Base-by-base conservation (phyloP, 1,140 invertebrate species). In the Nylanderia fulva region DNA sequence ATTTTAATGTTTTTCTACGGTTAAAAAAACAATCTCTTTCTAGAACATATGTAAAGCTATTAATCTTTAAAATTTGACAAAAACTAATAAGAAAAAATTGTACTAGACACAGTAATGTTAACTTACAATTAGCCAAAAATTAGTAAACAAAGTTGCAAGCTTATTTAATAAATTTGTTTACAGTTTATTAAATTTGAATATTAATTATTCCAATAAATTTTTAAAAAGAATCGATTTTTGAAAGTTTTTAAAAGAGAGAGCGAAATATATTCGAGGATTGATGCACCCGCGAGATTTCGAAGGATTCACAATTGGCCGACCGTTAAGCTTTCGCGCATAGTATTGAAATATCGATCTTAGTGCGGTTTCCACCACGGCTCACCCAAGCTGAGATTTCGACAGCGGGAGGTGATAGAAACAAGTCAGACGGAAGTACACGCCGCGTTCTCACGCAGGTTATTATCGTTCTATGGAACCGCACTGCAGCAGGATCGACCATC, bases 391-490 rank as follows among this genome's bases (percentile, higher is more conserved):
- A 82, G 71, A 82, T 82, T 82, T 79, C 39, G 66, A 36, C 48
- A 52, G 52, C 24, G 48, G 52, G 72, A 79, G 21, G 45, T 63
- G 21, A 2, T 79, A 33, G 66, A 82, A 82, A 72, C 77, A 82
- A 68, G 77, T 82, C 66, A 82, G 36, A 24, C 66, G 77, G 66
- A 82, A 82, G 36, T 79, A 54, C 45, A 82, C 27, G 52, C 36
- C 77, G 36, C 39, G 52, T 82, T 82, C 52, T 54, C 66, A 82
- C 77, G 77, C 77, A 82, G 66, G 77, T 82, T 82, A 82, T 82
- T 82, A 82, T 72, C 64, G 52, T 80, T 13, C 66, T 58, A 56
- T 36, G 15, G 21, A 29, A 11, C 33, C 33, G 24, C 15, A 29
- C 5, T 18, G 24, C 36, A 24, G 13, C 60, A 64, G 9, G 15